Evolutionary conservation across 2,888 invertebrate species (phyloP).

Genomic region (Stenodema calcarata): DNA sequence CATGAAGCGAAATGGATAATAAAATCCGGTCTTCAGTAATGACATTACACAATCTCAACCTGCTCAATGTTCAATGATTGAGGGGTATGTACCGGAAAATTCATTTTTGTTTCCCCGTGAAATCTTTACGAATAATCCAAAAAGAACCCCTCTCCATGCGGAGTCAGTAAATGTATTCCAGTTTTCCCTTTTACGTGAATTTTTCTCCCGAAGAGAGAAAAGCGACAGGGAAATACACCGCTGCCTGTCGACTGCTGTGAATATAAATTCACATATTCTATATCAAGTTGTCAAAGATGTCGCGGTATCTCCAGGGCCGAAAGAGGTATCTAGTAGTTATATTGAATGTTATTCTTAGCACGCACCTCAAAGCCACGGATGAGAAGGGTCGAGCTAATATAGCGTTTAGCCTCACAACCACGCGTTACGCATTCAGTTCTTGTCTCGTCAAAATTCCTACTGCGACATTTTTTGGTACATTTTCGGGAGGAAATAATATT

Average conservation of each 20-base stretch:
- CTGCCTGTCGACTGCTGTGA: constrained; percentile 22
- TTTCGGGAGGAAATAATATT: no score
- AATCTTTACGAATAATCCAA: not conserved
- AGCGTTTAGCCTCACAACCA: not conserved
- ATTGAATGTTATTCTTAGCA: constrained; percentile 27
- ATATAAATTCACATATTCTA: constrained; percentile 34
- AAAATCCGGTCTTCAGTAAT: no score
- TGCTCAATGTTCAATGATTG: not conserved
- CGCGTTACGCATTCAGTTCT: not conserved
- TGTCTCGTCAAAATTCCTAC: not conserved
- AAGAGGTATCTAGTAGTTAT: not conserved
- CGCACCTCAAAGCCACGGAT: constrained; percentile 1
- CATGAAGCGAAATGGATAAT: no score
- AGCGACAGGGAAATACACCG: constrained; percentile 4
- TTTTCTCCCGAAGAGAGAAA: not conserved
- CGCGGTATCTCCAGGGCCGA: not conserved
- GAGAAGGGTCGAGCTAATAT: constrained; percentile 39
- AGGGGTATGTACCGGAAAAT: not conserved
- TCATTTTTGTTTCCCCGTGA: not conserved
- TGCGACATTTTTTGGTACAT: not conserved
- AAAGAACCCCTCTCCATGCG: not conserved
- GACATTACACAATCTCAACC: not conserved
- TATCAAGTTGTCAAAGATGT: constrained; percentile 34
- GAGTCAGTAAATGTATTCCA: constrained; percentile 1
- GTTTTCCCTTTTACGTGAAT: not conserved